A percentile compares a stretch with the other conserved stretches of the same genome.
Evolutionary conservation across 2,113 vertebrate genomes (phyloP).

Genomic region (Maccullochella peelii): DNA sequence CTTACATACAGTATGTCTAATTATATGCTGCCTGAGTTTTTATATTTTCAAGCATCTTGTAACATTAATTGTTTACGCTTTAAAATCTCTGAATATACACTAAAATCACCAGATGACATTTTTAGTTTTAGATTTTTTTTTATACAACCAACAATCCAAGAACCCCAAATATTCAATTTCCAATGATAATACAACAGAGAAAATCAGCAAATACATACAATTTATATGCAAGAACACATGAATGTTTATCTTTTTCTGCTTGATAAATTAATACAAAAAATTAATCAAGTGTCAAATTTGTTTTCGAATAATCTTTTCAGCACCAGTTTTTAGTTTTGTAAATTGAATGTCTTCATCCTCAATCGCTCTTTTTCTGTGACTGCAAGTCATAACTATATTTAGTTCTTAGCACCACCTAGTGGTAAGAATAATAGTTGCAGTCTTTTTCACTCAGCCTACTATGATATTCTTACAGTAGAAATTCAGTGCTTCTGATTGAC

Average conservation of each 20-base stretch:
- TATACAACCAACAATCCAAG: neutral
- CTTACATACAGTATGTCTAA: neutral
- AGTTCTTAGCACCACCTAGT: neutral
- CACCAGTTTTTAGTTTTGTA: neutral
- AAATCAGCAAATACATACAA: neutral
- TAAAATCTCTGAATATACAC: neutral
- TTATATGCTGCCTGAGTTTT: neutral
- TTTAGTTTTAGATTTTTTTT: too few relatives aligned
- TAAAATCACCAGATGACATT: neutral
- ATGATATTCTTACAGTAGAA: neutral
- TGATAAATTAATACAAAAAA: neutral
- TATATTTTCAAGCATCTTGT: neutral
- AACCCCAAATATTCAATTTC: neutral
- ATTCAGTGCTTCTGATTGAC: neutral
- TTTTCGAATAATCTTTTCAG: neutral
- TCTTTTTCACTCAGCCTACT: neutral
- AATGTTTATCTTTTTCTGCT: neutral
- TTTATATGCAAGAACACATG: neutral
- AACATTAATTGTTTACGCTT: neutral
- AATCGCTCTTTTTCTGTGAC: neutral
- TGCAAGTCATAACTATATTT: neutral
- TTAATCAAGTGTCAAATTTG: too few relatives aligned
- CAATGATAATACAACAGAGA: neutral
- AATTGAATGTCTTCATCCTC: neutral
- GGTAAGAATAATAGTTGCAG: neutral